phyloP scores from a whole-genome alignment of 1,140 invertebrate species.

The Andricus grossulariae region DNA sequence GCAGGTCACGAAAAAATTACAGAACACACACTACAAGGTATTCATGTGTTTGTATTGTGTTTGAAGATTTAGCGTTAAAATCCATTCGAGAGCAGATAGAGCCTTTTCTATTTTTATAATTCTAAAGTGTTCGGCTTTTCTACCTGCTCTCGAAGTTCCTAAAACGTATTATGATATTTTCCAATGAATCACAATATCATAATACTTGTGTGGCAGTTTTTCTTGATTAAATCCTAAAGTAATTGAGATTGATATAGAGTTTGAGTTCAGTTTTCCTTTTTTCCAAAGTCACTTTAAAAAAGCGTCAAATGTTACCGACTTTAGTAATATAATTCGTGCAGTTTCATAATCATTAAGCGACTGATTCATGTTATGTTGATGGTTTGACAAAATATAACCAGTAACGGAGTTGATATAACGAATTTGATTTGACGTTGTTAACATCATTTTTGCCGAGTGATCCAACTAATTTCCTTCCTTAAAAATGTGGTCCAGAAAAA shows the following conservation, averaged over 20 bases:
- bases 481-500: slow-evolving; percentile 34
- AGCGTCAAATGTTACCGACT: slow-evolving; percentile 11
- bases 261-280: background rate
- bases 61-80: slow-evolving; percentile 47
- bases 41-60: slow-evolving; percentile 64
- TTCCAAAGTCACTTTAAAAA: background rate
- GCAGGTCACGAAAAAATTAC: slow-evolving; percentile 65
- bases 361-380: slow-evolving; percentile 35
- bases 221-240: slow-evolving; percentile 22
- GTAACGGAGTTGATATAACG: slow-evolving; percentile 30
- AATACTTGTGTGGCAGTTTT: slow-evolving; percentile 25
- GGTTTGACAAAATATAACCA: slow-evolving; percentile 35
- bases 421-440: slow-evolving; percentile 40
- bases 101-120: slow-evolving; percentile 20
- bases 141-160: slow-evolving; percentile 35
- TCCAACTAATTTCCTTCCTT: slow-evolving; percentile 38
- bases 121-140: slow-evolving; percentile 30
- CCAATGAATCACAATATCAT: slow-evolving; percentile 11
- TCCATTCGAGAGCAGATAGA: slow-evolving; percentile 39
- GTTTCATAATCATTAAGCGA: slow-evolving; percentile 40
- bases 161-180: slow-evolving; percentile 9
- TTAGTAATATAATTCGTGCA: slow-evolving; percentile 7
- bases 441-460: slow-evolving; percentile 32
- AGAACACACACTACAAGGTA: slow-evolving; percentile 68
- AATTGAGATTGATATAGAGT: slow-evolving; percentile 18